A percentile compares a stretch with the other conserved stretches of the same genome.
phyloP scores from a whole-genome alignment of 2,113 vertebrate species.

The Mobula birostris region DNA sequence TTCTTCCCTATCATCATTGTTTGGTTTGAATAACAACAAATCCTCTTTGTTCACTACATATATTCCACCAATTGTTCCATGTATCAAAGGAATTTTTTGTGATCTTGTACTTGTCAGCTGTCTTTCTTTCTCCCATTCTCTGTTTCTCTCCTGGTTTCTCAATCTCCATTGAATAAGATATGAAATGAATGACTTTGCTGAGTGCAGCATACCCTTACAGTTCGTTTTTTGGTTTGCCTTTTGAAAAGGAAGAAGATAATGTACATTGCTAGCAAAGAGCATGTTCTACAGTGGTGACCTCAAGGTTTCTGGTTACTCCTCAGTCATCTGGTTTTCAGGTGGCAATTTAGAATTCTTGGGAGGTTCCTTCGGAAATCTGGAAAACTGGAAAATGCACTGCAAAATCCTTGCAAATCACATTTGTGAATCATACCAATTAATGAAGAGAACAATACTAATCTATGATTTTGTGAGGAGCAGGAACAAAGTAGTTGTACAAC shows the following conservation, averaged over 20 bases:
- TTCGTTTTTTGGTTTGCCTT: neutral
- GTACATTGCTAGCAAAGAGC: neutral
- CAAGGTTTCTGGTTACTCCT: neutral
- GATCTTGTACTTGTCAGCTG: neutral
- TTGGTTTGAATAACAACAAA: neutral
- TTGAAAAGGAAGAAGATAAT: neutral
- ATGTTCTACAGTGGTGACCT: neutral
- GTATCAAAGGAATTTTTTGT: neutral
- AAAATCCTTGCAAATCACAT: neutral
- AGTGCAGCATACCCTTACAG: neutral
- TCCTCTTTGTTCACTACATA: neutral
- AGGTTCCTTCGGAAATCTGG: neutral
- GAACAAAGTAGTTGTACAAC: neutral
- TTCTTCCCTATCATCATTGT: neutral
- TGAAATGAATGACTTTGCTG: neutral
- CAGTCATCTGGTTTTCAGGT: neutral
- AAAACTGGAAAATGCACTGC: neutral
- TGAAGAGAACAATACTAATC: neutral
- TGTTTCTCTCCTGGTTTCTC: neutral
- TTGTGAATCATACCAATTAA: neutral
- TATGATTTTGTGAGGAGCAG: neutral
- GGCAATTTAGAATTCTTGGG: neutral
- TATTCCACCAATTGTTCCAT: neutral
- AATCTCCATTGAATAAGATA: neutral
- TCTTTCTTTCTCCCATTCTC: neutral